Evolutionary conservation across 2,113 vertebrate genomes (phyloP).

Genomic region (Gymnarchus niloticus): DNA sequence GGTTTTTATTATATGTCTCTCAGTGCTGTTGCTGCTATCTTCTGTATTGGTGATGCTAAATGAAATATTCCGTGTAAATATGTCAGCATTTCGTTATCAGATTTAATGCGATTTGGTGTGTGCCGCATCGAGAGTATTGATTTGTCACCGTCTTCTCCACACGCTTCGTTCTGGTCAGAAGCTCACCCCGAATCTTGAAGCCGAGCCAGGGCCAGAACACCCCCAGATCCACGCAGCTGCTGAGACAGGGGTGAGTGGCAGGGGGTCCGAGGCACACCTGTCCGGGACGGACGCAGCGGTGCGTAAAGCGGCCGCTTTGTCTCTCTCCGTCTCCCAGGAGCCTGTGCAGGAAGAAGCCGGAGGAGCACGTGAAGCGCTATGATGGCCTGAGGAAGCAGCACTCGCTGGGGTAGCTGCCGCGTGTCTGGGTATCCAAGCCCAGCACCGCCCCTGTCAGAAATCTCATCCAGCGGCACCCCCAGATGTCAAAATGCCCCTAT

Average conservation of each 20-base stretch:
- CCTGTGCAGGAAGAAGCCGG: constrained; percentile 60
- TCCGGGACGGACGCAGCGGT: background rate
- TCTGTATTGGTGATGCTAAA: background rate
- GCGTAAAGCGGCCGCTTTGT: background rate
- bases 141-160: background rate
- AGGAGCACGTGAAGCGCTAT: constrained; percentile 52
- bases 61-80: background rate
- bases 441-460: background rate
- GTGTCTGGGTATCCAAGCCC: no score
- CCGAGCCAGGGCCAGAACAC: constrained; percentile 82
- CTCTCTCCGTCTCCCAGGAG: constrained; percentile 48
- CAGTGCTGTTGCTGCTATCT: background rate
- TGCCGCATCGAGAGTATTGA: background rate
- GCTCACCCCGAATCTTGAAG: constrained; percentile 69
- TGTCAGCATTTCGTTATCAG: background rate
- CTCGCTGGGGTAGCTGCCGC: constrained; percentile 53
- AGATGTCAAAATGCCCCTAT: background rate
- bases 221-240: constrained; percentile 68
- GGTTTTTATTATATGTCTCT: background rate
- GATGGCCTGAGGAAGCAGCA: constrained; percentile 64
- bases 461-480: background rate
- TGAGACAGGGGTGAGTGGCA: constrained; percentile 77
- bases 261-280: background rate
- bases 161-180: background rate
- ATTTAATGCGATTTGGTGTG: background rate